Evolutionary conservation across 1,140 invertebrate species (phyloP), one percentile per base, ranked within the genome.

Genomic region (Rhagoletis zephyria): DNA sequence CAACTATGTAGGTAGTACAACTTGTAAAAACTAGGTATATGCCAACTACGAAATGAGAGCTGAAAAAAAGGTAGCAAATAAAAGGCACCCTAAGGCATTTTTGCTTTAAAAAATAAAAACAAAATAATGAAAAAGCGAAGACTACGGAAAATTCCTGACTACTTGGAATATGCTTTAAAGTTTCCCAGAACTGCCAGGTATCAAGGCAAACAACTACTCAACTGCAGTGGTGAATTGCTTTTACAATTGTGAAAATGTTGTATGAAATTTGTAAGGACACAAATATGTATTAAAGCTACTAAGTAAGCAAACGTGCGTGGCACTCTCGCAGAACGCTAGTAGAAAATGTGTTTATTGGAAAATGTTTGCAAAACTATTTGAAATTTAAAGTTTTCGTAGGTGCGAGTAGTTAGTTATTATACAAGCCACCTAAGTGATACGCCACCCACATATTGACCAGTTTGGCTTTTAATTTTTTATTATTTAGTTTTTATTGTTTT

Each of bases 1-100:
- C 56, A 81, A n/a, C 48, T 19, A 30, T 30, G 30, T 30, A 30
- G 30, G 30, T 30, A 30, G 30, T 30, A 56, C 12, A 81, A 81
- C 48, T 56, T 19, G 48, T 56, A 81, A 81, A 81, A 81, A 81
- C 45, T 81, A 81, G 74, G 74, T 81, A 45, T 81, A 77, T 56
- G 45, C n/a, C n/a, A 51, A 81, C 51, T 56, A 48, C 42, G 16
- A 81, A 56, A 51, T 81, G 6, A 19, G 7, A 56, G 9, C 0
- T 16, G 48, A 48, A 67, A 67, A 67, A 14, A 9, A 16, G 48
- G 74, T 9, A 10, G 74, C 48, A 56, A 81, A n/a, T 81, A 81
- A 81, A 81, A 81, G 45, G 48, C n/a, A 16, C 74, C 74, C 74
- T 56, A n/a, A n/a, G 74, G 74, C 74, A 56, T 56, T 56, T 56